Conservation (phyloP, 1,140 invertebrate species). For the Frieseomelitta varia region DNA sequence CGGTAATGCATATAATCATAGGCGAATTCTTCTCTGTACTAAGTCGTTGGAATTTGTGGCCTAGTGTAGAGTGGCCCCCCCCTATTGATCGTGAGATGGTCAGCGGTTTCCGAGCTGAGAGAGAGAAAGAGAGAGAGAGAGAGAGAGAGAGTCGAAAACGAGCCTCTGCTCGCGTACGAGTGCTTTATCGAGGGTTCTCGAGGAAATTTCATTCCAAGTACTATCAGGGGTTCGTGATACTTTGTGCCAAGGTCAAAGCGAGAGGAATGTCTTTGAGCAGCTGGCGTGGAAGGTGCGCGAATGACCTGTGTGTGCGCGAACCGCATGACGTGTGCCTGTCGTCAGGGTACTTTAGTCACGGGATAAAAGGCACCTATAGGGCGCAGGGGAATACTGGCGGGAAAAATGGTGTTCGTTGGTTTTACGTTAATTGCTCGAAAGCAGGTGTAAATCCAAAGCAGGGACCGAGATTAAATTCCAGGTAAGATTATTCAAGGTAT, state of each 20-base stretch:
- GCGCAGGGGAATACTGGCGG: not conserved
- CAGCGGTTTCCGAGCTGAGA: conserved; percentile 15
- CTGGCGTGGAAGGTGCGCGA: not conserved
- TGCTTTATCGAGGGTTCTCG: conserved; percentile 43
- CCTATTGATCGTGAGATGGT: conserved; percentile 9
- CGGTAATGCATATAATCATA: conserved; percentile 35
- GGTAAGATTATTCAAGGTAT: too few relatives aligned
- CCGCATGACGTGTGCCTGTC: conserved; percentile 23
- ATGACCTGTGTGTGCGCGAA: conserved; percentile 1
- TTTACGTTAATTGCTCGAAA: too few relatives aligned
- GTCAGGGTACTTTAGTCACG: not conserved
- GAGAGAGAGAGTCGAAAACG: conserved; percentile 7
- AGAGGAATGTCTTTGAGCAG: conserved; percentile 38
- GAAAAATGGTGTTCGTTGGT: too few relatives aligned
- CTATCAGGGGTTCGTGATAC: conserved; percentile 42
- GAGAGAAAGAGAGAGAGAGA: too few relatives aligned
- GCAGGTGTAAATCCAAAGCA: too few relatives aligned
- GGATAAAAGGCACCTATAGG: not conserved
- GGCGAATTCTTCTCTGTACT: conserved; percentile 21
- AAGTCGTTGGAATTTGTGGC: conserved; percentile 27
- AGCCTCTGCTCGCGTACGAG: not conserved
- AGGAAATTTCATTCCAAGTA: conserved; percentile 62
- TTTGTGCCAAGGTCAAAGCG: conserved; percentile 43
- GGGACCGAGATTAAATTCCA: too few relatives aligned
- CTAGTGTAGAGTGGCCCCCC: conserved; percentile 13